phyloP scores from a whole-genome alignment of 92 coral and sea anemone genomes.

The Paragorgia papillata region DNA sequence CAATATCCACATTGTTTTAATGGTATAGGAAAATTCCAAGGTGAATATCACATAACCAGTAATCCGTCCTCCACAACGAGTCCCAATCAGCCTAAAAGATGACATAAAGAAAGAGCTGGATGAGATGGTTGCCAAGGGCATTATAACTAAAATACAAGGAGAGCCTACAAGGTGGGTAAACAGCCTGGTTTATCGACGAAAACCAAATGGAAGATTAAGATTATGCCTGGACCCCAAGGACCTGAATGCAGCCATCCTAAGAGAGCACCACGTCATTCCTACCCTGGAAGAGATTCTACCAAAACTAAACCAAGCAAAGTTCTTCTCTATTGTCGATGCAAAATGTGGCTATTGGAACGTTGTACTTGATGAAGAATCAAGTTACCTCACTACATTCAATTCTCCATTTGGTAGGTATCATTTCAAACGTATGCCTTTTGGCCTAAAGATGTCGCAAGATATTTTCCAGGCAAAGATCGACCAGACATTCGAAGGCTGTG shows the following conservation, averaged over 20 bases:
- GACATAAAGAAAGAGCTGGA: conserved; percentile 35
- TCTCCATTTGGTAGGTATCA: conserved; percentile 26
- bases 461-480: conserved; percentile 46
- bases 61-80: conserved; percentile 53
- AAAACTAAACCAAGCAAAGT: conserved; percentile 33
- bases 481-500: conserved; percentile 41
- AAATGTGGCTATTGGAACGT: conserved; percentile 44
- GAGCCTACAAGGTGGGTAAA: conserved; percentile 49
- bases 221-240: conserved; percentile 60
- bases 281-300: conserved; percentile 54
- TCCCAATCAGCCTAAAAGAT: conserved; percentile 62
- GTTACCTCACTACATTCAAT: conserved; percentile 31
- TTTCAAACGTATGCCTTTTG: conserved; percentile 42
- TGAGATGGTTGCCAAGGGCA: conserved; percentile 14
- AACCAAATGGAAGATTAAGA: conserved; percentile 48
- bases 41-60: conserved; percentile 67
- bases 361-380: conserved; percentile 22
- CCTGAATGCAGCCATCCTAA: conserved; percentile 41
- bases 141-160: conserved; percentile 46
- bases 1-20: conserved; percentile 54
- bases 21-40: conserved; percentile 62
- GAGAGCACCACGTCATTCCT: conserved; percentile 30
- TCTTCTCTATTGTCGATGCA: conserved; percentile 45
- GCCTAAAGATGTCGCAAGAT: conserved; percentile 47
- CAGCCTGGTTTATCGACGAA: conserved; percentile 54